Conservation (phyloP, 1,140 invertebrate genomes). For the Cyclargus thomasi region DNA sequence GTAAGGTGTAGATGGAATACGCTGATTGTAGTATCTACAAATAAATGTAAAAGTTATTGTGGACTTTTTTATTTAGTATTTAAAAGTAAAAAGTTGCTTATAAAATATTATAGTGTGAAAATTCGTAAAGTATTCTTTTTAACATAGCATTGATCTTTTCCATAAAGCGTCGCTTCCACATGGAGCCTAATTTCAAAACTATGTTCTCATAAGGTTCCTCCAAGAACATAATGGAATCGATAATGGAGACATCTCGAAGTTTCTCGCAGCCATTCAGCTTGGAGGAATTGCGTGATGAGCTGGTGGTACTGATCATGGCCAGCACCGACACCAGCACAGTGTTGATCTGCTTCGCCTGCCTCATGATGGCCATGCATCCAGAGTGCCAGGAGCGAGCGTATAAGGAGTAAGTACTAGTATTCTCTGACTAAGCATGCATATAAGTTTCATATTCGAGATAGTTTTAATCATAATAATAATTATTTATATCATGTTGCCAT, state of each 20-base stretch:
- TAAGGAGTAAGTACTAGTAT: constrained; percentile 22
- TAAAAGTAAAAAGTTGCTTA: background rate
- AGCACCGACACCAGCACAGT: constrained; percentile 11
- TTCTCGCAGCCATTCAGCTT: background rate
- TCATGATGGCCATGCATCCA: constrained; percentile 2
- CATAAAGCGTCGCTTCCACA: too few species aligned
- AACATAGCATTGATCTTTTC: too few species aligned
- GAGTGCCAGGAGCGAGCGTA: constrained; percentile 7
- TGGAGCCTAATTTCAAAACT: too few species aligned
- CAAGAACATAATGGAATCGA: background rate
- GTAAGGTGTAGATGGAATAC: background rate
- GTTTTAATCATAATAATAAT: too few species aligned
- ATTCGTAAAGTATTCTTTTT: too few species aligned
- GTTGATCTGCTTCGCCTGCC: background rate
- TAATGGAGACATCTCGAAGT: background rate
- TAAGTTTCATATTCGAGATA: too few species aligned
- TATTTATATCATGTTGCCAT: too few species aligned
- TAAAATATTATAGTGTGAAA: too few species aligned
- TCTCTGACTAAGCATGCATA: too few species aligned
- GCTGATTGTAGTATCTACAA: constrained; percentile 11
- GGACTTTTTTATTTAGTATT: background rate
- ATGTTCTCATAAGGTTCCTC: background rate
- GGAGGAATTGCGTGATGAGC: constrained; percentile 3
- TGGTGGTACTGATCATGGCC: constrained; percentile 12
- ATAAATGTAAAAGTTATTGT: background rate